phyloP scores from a whole-genome alignment of 1,140 invertebrate genomes.

The Heliconius hermathena region DNA sequence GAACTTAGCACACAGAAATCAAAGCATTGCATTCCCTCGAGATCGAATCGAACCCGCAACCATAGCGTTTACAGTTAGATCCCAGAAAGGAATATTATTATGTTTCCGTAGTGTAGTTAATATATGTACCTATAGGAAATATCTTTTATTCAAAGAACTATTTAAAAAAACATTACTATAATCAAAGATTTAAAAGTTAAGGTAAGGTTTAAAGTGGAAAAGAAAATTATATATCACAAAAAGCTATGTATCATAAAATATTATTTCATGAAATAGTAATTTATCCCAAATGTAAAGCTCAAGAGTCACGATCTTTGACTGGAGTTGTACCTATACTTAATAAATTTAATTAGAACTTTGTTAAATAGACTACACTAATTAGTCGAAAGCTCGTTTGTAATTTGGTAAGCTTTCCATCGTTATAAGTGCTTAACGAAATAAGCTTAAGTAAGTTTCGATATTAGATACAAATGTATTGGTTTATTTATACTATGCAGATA shows the following conservation, averaged over 20 bases:
- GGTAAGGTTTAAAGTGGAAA: too few species aligned
- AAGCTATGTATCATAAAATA: background rate
- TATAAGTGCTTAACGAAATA: slow-evolving; percentile 3
- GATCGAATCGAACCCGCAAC: too few species aligned
- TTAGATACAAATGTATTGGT: background rate
- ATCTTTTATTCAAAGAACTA: too few species aligned
- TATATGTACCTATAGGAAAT: background rate
- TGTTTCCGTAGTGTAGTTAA: too few species aligned
- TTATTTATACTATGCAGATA: background rate
- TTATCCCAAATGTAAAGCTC: background rate
- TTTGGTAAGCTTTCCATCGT: background rate
- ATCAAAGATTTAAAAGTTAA: too few species aligned
- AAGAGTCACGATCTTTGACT: slow-evolving; percentile 4
- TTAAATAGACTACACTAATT: slow-evolving; percentile 3
- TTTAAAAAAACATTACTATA: too few species aligned
- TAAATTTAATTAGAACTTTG: slow-evolving; percentile 6
- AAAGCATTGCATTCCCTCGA: too few species aligned
- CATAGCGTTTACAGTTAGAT: too few species aligned
- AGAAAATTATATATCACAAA: too few species aligned
- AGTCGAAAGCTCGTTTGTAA: background rate
- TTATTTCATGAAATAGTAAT: background rate
- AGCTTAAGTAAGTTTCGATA: background rate
- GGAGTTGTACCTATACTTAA: background rate
- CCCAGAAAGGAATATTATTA: too few species aligned
- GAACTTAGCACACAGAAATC: too few species aligned